phyloP scores from a whole-genome alignment of 2,797 vertebrate species.

The Hybognathus amarus region DNA sequence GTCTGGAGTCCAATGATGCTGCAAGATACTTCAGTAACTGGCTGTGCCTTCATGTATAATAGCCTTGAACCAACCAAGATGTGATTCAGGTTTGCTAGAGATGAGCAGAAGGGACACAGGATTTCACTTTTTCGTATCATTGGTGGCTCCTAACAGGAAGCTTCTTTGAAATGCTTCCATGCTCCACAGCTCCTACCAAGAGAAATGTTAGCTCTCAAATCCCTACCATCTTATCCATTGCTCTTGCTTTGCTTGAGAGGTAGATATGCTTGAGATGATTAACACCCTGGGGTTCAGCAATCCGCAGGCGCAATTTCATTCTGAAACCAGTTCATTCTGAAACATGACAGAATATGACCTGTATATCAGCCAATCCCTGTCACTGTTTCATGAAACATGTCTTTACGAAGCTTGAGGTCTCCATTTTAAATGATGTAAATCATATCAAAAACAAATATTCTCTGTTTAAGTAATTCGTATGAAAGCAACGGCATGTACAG shows the following conservation, averaged over 20 bases:
- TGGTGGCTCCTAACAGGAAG: neutral
- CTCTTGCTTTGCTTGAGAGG: conserved; percentile 14
- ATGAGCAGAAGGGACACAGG: neutral
- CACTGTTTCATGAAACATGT: too few species aligned
- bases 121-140: neutral
- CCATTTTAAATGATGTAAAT: too few species aligned
- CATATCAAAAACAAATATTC: too few species aligned
- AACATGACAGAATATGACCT: too few species aligned
- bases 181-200: neutral
- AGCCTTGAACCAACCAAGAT: neutral
- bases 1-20: neutral
- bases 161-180: neutral
- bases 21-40: conserved; percentile 26
- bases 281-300: too few species aligned
- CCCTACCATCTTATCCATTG: conserved; percentile 39
- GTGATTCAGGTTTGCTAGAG: neutral
- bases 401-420: too few species aligned
- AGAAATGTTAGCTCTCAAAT: conserved; percentile 23
- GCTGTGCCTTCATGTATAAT: neutral
- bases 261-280: neutral
- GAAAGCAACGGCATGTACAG: too few species aligned
- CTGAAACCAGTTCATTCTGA: too few species aligned
- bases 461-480: too few species aligned
- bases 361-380: too few species aligned
- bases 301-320: too few species aligned